Percentiles rank a stretch among this genome's conserved stretches.
phyloP scores from a whole-genome alignment of 1,140 invertebrate genomes.

The Drosophila lini region DNA sequence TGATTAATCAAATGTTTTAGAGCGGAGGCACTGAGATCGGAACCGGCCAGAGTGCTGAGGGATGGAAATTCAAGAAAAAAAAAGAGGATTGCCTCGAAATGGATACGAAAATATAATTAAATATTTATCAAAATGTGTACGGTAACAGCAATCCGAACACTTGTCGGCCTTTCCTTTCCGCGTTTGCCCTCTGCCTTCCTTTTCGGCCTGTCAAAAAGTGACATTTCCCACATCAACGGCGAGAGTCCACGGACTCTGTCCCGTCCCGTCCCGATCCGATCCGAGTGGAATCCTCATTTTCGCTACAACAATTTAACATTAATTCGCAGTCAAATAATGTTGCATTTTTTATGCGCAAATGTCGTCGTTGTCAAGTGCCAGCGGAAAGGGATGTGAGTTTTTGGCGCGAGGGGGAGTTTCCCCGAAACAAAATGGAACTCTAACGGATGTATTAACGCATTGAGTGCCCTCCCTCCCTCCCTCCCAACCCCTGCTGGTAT shows the following conservation, averaged over 20 bases:
- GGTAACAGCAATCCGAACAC: slow-evolving; percentile 74
- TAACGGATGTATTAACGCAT: slow-evolving; percentile 81
- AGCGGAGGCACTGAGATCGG: slow-evolving; percentile 16
- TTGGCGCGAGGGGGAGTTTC: slow-evolving; percentile 11
- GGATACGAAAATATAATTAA: slow-evolving; percentile 79
- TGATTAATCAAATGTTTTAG: slow-evolving; percentile 80
- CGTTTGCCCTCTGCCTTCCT: background rate
- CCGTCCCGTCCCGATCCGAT: slow-evolving; percentile 13
- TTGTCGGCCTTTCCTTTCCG: slow-evolving; percentile 52
- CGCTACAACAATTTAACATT: slow-evolving; percentile 80
- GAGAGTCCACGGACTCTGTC: slow-evolving; percentile 14
- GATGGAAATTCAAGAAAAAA: background rate
- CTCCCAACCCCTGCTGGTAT: slow-evolving; percentile 15
- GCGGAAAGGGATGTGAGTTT: slow-evolving; percentile 53
- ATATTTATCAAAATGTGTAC: slow-evolving; percentile 78
- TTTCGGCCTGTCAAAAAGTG: slow-evolving; percentile 67
- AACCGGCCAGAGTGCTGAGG: slow-evolving; percentile 16
- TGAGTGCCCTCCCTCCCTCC: slow-evolving; percentile 62
- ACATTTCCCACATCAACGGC: slow-evolving; percentile 80
- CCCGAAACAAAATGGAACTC: slow-evolving; percentile 75
- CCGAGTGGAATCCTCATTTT: slow-evolving; percentile 56
- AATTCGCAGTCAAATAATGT: slow-evolving; percentile 81
- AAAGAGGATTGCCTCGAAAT: slow-evolving; percentile 43
- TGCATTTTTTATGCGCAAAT: slow-evolving; percentile 82
- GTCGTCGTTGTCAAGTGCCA: slow-evolving; percentile 81